A percentile compares a stretch with the other conserved stretches of the same genome.
phyloP scores from a whole-genome alignment of 2,113 vertebrate species.

The Hepsetus odoe region DNA sequence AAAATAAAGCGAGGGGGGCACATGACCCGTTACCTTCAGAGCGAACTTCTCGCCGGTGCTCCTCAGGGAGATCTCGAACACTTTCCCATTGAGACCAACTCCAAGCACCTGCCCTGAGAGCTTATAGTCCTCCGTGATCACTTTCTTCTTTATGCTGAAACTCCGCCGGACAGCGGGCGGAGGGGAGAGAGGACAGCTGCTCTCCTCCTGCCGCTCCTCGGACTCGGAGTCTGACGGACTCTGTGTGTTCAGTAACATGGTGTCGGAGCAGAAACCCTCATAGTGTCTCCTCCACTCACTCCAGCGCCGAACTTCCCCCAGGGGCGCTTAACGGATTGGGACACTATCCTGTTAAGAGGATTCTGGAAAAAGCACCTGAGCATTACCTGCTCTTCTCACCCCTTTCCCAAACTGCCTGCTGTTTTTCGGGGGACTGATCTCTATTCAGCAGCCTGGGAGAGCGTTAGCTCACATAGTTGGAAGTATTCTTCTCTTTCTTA shows the following conservation, averaged over 20 bases:
- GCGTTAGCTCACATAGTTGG: too few species aligned
- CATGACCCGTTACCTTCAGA: conserved; percentile 75
- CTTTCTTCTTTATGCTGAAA: conserved; percentile 81
- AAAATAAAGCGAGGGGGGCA: too few species aligned
- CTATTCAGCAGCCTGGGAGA: not conserved
- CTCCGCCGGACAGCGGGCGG: conserved; percentile 71
- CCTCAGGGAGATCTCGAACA: conserved; percentile 84
- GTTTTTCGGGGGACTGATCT: not conserved
- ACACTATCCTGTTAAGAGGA: conserved; percentile 23
- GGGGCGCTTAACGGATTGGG: conserved; percentile 34
- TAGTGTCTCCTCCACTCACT: not conserved
- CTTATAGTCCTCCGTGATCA: conserved; percentile 87
- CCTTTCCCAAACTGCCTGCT: too few species aligned
- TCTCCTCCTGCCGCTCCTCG: conserved; percentile 42
- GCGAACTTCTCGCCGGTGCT: conserved; percentile 83
- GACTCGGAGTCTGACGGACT: conserved; percentile 61
- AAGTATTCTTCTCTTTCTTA: too few species aligned
- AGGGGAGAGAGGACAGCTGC: conserved; percentile 52
- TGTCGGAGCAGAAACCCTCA: not conserved
- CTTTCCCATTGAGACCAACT: conserved; percentile 88
- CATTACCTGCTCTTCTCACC: too few species aligned
- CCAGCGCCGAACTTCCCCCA: not conserved
- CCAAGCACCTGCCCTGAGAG: conserved; percentile 86
- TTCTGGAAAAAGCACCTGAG: not conserved
- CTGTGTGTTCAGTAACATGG: conserved; percentile 72